These are phyloP conservation scores for Rachycentron canadum DNA, from an alignment of 2,797 vertebrate species.

Conservation along the genomic window DNA sequence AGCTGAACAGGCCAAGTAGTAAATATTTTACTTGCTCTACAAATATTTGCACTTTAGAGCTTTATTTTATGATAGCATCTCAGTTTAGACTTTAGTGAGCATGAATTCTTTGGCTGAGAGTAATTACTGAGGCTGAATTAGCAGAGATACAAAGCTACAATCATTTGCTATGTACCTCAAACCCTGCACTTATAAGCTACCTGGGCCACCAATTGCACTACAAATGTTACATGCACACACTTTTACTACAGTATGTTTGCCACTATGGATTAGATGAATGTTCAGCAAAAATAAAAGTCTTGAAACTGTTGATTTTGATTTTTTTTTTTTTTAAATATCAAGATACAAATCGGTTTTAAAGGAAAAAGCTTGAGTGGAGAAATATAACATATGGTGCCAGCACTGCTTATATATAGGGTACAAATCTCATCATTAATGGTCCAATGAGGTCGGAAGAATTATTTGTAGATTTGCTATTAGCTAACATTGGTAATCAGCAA, in stretches of 20 bases:
- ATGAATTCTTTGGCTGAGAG: conserved; percentile 70
- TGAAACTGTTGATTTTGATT: conserved; percentile 29
- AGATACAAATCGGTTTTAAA: neutral
- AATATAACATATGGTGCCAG: neutral
- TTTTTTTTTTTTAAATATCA: too few species aligned
- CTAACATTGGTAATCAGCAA: too few species aligned
- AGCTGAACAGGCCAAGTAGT: conserved; percentile 53
- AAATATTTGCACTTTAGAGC: conserved; percentile 64
- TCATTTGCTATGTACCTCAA: conserved; percentile 67
- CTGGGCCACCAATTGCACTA: conserved; percentile 60
- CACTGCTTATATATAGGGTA: neutral
- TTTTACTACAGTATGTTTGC: conserved; percentile 56
- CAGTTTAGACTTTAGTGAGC: conserved; percentile 65
- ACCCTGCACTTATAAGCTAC: conserved; percentile 46
- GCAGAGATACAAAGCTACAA: conserved; percentile 47
- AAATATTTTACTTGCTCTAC: conserved; percentile 59
- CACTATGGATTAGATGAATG: conserved; percentile 42
- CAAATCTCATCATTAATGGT: too few species aligned
- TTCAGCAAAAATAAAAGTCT: conserved; percentile 50
- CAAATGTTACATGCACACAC: conserved; percentile 33
- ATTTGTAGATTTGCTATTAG: too few species aligned
- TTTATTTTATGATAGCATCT: conserved; percentile 57
- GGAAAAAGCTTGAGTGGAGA: neutral
- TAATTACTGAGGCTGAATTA: conserved; percentile 56
- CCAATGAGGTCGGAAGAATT: too few species aligned